Percentiles rank a stretch among this genome's conserved stretches.
phyloP scores from a whole-genome alignment of 2,888 invertebrate genomes.

The Andrena praecox region DNA sequence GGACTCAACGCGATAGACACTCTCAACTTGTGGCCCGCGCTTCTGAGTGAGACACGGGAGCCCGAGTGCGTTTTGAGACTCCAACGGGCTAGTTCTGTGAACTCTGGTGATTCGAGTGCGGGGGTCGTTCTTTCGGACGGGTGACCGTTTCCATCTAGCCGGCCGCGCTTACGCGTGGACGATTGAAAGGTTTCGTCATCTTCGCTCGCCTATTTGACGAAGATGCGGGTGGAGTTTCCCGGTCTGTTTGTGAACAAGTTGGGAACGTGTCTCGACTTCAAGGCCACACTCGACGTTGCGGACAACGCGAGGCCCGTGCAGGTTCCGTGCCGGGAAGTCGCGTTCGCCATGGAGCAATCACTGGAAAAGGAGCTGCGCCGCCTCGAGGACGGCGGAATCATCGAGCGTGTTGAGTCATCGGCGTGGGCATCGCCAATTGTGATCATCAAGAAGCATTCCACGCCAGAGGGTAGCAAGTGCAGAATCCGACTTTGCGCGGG shows the following conservation, averaged over 20 bases:
- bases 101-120: background rate
- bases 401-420: background rate
- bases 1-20: slow-evolving; percentile 1
- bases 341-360: background rate
- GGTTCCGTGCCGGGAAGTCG: background rate
- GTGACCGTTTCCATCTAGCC: background rate
- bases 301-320: background rate
- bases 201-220: background rate
- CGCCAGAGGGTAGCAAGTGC: no score
- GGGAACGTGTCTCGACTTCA: background rate
- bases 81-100: background rate
- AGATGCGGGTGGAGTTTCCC: background rate
- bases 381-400: background rate
- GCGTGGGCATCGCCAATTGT: background rate
- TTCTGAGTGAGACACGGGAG: background rate
- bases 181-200: background rate
- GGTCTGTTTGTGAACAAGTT: background rate
- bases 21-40: background rate
- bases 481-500: background rate
- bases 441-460: background rate
- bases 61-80: background rate
- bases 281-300: background rate
- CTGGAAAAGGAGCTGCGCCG: background rate
- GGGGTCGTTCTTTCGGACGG: background rate
- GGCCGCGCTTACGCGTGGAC: background rate